phyloP scores from a whole-genome alignment of 2,113 vertebrate species.

The Plecturocebus donacophilus region DNA sequence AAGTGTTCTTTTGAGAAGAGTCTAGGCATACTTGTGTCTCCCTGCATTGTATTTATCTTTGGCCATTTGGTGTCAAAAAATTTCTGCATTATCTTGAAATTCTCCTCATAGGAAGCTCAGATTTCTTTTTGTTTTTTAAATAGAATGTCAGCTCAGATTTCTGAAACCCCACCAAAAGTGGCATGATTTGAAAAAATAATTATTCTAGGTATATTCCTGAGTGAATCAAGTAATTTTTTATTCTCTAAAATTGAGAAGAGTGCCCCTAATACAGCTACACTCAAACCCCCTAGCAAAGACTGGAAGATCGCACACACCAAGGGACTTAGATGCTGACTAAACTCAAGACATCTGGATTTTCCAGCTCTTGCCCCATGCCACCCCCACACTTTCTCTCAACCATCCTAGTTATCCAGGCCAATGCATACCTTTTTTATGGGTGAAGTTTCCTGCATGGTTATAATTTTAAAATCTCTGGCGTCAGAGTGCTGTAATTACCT shows the following conservation, averaged over 20 bases:
- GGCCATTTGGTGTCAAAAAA: neutral
- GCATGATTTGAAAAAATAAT: neutral
- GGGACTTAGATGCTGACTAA: neutral
- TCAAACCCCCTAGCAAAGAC: neutral
- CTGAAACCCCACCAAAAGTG: neutral
- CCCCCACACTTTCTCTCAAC: neutral
- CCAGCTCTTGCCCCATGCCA: neutral
- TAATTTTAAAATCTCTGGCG: constrained; percentile 67
- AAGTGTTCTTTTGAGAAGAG: neutral
- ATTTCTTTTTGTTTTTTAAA: constrained; percentile 3
- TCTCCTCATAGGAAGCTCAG: neutral
- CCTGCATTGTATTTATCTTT: neutral
- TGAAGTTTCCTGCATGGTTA: constrained; percentile 69
- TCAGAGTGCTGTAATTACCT: constrained; percentile 71
- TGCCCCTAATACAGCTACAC: neutral
- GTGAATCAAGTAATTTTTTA: neutral
- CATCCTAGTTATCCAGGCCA: constrained; percentile 20
- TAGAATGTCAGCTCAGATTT: constrained; percentile 9
- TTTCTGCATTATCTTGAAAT: neutral
- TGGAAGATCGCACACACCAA: neutral
- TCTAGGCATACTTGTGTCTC: neutral
- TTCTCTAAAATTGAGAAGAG: neutral
- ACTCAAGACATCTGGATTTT: constrained; percentile 1
- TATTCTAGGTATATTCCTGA: neutral
- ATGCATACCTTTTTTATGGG: constrained; percentile 47